Base-by-base conservation (phyloP, 2,113 vertebrate species). In the Butorides virescens region DNA sequence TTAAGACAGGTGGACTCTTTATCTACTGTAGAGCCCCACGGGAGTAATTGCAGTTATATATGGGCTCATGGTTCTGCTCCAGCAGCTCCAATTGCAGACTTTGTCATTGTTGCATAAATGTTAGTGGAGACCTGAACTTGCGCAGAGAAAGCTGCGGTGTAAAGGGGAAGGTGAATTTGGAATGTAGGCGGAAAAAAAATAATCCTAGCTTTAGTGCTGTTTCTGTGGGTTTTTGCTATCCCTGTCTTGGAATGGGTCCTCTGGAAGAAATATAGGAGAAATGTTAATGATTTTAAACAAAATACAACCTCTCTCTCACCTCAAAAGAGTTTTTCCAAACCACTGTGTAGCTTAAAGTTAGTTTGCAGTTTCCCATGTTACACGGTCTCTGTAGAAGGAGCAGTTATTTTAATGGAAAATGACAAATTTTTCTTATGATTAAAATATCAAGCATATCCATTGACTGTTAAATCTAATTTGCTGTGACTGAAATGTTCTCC, bases 391-490 rank as follows among this genome's bases (percentile, higher is more conserved):
- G 81, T 18, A 58, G 85, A 66, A 75, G 55, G 80, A 84, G 22
- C 90, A 52, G 89, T 96, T 96, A 84, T 46, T 87, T 83, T 95
- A 96, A 96, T 96, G 89, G 92, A 90, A 96, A 93, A 88, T 77
- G 97, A 91, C 95, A 92, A 96, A 72, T 90, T 91, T 96, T 95
- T 96, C 86, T 93, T 94, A 90, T 71, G 90, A 97, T 97, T 96
- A 95, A 97, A 98, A 93, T 95, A 95, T 97, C 95, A 97, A 96
- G 95, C 94, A n/a, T 82, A 96, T 96, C 95, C 95, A 92, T 91
- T 95, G 95, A 93, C 70, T 97, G 97, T 97, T 98, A 91, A 94
- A 63, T 96, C 83, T 98, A 97, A 97, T 97, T 97, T 97, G 95
- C 95, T 84, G 82, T 97, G 96, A 96, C 93, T 93, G 96, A 97